phyloP scores from a whole-genome alignment of 2,797 vertebrate genomes.

The Paramormyrops hopkinsi region DNA sequence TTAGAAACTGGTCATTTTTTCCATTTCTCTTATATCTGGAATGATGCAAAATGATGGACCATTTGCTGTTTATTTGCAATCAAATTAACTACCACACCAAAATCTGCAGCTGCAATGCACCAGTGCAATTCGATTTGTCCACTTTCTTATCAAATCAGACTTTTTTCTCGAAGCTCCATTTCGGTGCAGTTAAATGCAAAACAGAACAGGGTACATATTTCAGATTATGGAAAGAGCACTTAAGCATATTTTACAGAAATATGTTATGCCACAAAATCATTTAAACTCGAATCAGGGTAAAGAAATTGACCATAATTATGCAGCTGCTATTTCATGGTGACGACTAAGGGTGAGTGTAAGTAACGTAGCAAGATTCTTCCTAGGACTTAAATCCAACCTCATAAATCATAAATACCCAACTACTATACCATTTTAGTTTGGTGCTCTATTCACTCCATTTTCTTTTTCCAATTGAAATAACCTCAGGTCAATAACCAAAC shows the following conservation, averaged over 20 bases:
- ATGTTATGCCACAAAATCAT: background rate
- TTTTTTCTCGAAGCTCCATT: background rate
- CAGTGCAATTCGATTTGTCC: background rate
- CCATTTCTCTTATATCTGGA: background rate
- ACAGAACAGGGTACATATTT: background rate
- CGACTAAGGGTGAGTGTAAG: background rate
- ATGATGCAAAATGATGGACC: background rate
- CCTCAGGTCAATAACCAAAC: background rate
- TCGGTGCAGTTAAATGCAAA: background rate
- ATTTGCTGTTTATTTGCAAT: background rate
- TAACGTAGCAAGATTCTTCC: background rate
- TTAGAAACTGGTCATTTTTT: background rate
- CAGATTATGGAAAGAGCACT: background rate
- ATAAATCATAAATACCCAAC: background rate
- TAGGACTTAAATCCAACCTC: background rate
- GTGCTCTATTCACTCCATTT: background rate
- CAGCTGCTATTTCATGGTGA: background rate
- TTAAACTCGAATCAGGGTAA: background rate
- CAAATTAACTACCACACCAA: background rate
- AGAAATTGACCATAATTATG: background rate
- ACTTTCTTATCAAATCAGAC: background rate
- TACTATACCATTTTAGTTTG: background rate
- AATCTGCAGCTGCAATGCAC: background rate
- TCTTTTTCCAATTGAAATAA: background rate
- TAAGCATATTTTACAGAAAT: background rate